phyloP scores from a whole-genome alignment of 2,888 invertebrate species.

The Drosophila lutescens region DNA sequence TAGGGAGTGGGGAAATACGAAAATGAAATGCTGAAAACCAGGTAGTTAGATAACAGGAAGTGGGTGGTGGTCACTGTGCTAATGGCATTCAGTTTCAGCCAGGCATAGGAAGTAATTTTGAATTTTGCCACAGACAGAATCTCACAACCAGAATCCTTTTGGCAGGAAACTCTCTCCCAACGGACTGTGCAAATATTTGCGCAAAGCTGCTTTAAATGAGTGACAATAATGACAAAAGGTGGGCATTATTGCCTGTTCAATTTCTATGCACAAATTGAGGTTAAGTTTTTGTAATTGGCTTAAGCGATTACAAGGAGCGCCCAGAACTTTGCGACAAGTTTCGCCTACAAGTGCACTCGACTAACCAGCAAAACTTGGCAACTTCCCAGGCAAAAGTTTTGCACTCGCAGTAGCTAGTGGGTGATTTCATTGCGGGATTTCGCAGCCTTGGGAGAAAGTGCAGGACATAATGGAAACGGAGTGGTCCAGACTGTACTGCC shows the following conservation, averaged over 20 bases:
- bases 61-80: conserved; percentile 17
- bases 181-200: conserved; percentile 45
- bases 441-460: conserved; percentile 19
- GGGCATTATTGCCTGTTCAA: conserved; percentile 13
- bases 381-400: conserved; percentile 38
- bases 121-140: not conserved
- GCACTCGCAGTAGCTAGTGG: conserved; percentile 12
- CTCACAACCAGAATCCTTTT: not conserved
- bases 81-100: conserved; percentile 35
- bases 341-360: conserved; percentile 20
- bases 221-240: conserved; percentile 44
- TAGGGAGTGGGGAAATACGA: not conserved
- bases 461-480: conserved; percentile 12
- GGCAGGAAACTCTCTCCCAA: conserved; percentile 19
- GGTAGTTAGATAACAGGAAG: not conserved
- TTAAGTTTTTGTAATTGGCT: conserved; percentile 75
- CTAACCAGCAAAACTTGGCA: conserved; percentile 17
- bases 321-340: conserved; percentile 48
- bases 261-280: conserved; percentile 57
- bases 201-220: conserved; percentile 50
- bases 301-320: conserved; percentile 63
- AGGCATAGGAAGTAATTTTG: conserved; percentile 46
- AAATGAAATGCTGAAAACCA: not conserved
- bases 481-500: conserved; percentile 1
- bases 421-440: conserved; percentile 7